Conservation (phyloP, 2,113 vertebrate species). For the Telmatochromis brichardi region DNA sequence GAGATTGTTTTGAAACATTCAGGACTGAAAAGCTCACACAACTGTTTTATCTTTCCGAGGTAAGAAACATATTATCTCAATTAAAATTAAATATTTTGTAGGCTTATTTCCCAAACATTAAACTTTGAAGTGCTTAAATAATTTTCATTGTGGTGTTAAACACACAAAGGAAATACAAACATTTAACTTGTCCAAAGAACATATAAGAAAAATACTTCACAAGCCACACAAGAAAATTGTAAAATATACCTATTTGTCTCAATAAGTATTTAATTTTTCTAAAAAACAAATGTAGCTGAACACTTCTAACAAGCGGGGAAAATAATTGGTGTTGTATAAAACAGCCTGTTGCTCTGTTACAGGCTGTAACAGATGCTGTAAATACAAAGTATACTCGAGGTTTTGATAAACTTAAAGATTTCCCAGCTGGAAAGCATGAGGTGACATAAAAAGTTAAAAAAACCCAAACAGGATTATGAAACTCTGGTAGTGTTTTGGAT, state of each 20-base stretch:
- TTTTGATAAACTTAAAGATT: not conserved
- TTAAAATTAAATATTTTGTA: not conserved
- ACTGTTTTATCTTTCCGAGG: constrained; percentile 46
- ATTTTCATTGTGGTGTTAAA: not conserved
- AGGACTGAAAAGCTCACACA: not conserved
- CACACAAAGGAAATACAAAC: not conserved
- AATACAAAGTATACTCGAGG: not conserved
- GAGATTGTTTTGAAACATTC: constrained; percentile 28
- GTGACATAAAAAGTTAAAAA: not conserved
- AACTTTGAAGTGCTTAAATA: not conserved
- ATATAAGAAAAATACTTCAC: not conserved
- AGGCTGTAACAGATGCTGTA: not conserved
- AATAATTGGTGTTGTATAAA: not conserved
- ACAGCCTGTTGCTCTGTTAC: not conserved
- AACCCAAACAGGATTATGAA: not conserved
- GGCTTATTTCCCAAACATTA: not conserved
- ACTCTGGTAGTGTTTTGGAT: not conserved
- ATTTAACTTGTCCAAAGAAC: not conserved
- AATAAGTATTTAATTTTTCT: not conserved
- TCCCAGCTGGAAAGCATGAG: not conserved
- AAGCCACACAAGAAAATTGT: not conserved
- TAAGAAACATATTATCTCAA: constrained; percentile 21
- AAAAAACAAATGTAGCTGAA: not conserved
- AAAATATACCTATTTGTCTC: not conserved
- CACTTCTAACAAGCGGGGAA: not conserved